phyloP scores from a whole-genome alignment of 2,888 invertebrate genomes.

The Xiphydria camelus region DNA sequence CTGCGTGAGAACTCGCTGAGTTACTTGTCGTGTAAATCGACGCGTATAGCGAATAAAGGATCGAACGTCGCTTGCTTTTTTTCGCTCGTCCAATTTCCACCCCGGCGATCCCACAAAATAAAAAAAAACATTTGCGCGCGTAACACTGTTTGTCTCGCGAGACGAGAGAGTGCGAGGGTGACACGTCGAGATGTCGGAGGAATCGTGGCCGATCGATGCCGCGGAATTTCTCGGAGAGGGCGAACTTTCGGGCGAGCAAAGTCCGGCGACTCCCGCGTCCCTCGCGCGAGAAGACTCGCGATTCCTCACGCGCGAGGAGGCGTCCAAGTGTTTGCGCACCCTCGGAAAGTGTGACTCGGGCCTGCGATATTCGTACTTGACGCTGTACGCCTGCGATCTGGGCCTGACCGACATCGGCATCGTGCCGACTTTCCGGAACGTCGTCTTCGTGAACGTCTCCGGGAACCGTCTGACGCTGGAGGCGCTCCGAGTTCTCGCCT shows the following conservation, averaged over 20 bases:
- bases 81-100: too few species aligned
- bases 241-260: neutral
- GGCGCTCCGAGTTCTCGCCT: conserved; percentile 59
- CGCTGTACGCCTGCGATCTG: conserved; percentile 60
- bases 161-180: too few species aligned
- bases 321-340: conserved; percentile 55
- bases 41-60: too few species aligned
- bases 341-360: conserved; percentile 61
- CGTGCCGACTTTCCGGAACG: conserved; percentile 60
- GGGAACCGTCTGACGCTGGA: conserved; percentile 61
- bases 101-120: too few species aligned
- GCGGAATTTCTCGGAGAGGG: neutral
- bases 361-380: conserved; percentile 64
- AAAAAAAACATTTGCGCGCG: too few species aligned
- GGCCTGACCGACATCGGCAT: conserved; percentile 61
- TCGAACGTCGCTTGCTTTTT: too few species aligned
- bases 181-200: neutral
- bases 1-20: conserved; percentile 40
- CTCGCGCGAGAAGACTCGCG: conserved; percentile 12
- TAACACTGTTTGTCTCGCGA: too few species aligned
- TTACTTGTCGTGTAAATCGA: too few species aligned
- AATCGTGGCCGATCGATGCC: neutral
- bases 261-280: neutral
- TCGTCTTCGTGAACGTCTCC: conserved; percentile 65
- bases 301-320: conserved; percentile 49